Percentiles rank a stretch among this genome's conserved stretches.
These are phyloP conservation scores for Allophyes oxyacanthae DNA, from an alignment of 2,888 invertebrate genomes.

Conservation along the genomic window DNA sequence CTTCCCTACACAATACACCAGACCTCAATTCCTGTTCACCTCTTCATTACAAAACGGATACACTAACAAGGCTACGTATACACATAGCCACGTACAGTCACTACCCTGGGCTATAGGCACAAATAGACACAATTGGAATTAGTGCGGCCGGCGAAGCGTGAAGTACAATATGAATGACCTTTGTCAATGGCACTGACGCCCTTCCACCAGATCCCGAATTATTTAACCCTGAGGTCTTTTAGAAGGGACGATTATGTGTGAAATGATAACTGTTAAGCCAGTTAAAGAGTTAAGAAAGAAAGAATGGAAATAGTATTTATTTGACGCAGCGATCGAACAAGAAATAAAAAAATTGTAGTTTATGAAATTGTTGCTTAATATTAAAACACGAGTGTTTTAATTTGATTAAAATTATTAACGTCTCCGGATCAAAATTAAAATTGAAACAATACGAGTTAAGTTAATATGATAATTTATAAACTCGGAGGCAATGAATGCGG, in stretches of 20 bases:
- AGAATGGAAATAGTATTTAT: no score
- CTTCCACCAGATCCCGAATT: conserved; percentile 68
- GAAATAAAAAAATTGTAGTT: no score
- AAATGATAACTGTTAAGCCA: conserved; percentile 3
- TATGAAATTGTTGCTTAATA: no score
- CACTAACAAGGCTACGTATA: conserved; percentile 2
- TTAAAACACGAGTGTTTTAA: no score
- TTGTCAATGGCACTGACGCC: conserved; percentile 82
- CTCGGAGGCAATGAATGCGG: no score
- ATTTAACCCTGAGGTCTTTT: conserved; percentile 67
- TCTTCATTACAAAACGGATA: background rate
- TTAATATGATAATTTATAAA: no score
- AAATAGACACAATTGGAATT: conserved; percentile 80
- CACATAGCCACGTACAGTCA: conserved; percentile 32
- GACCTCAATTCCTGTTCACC: background rate
- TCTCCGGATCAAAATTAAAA: no score
- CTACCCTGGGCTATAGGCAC: conserved; percentile 45
- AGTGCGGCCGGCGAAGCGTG: conserved; percentile 78
- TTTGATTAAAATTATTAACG: no score
- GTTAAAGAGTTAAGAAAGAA: no score
- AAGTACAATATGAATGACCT: conserved; percentile 86
- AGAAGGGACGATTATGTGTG: conserved; percentile 57
- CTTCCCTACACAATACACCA: background rate
- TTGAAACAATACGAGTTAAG: no score
- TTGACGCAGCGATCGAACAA: no score